Evolutionary conservation across 2,888 invertebrate species (phyloP), one percentile per base, ranked within the genome.

Genomic region (Rugalucina vietnamica): DNA sequence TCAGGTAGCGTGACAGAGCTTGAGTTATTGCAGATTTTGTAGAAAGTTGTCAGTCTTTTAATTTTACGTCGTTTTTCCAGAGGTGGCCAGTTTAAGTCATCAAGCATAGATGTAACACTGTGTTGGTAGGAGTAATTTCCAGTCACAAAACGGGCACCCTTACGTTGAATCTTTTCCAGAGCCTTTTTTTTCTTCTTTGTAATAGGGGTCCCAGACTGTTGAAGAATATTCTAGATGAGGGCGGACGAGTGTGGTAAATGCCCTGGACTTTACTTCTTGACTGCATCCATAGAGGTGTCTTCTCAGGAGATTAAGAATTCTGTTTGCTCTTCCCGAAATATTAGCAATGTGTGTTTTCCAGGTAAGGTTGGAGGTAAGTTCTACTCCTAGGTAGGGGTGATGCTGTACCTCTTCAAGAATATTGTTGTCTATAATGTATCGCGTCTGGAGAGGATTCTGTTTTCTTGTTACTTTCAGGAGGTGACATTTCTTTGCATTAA

Each of bases 341-440:
- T 54, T 8, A 21, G 14, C 54, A 4, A 54, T 54, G 54, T 54
- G 54, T 54, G 54, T 18, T 54, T 54, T 54, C 54, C 10, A 54
- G 54, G 54, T 54, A 14, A 54, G 54, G n/a, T 54, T n/a, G n/a
- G 54, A 54, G 54, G 54, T 54, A 54, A 54, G 54, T 54, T 54
- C 54, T 54, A 54, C 54, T 54, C 54, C 14, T 54, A 54, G 21
- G 54, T 54, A 54, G 8, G 21, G 54, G 54, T 54, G 54, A 54
- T 54, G 54, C 54, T 54, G 54, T 21, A 54, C 54, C 54, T 54
- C 54, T 54, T 54, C n/a, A n/a, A 54, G 12, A 4, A 4, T 14
- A 4, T n/a, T 14, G 8, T n/a, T n/a, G 18, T 18, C 8, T 18
- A 8, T 8, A 43, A 8, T 18, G 43, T 43, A 12, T 43, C 43